Evolutionary conservation across 2,113 vertebrate species (phyloP), one percentile per base, ranked within the genome.

Genomic region (Polypterus senegalus): DNA sequence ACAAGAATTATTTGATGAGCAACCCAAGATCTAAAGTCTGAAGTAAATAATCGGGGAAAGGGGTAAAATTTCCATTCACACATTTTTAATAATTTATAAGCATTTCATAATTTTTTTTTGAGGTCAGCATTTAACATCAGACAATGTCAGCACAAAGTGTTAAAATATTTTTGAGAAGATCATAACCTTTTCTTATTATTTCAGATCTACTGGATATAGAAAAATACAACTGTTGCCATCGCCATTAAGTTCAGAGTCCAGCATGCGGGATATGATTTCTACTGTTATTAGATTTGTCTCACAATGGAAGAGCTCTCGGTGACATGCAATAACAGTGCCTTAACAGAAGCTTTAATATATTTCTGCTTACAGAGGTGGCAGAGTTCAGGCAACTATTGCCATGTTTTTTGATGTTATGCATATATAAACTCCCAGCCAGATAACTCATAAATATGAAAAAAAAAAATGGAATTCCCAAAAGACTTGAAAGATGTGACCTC

Each of bases 351-450:
- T 65, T 65, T 65, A 57, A 65, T 65, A 67, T 66, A 64, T 64
- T 66, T 63, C 54, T 68, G 64, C 64, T 71, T 65, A 65, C 63
- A 51, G 53, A 48, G n/a, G 60, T 64, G 56, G 56, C 60, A 59
- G 54, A 67, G 60, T 63, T 66, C 58, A 65, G 60, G 60, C 61
- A 62, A 49, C 65, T 60, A 62, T 43, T 62, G 65, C 58, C 65
- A 58, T 59, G 58, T 61, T 60, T 62, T 48, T 47, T 43, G 27
- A 63, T 63, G 60, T 66, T 65, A 68, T 64, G 49, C 46, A 65
- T 53, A 60, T 57, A 69, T 65, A 63, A 67, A 62, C 52, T 51
- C 57, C 49, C 55, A 56, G 59, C 60, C 60, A 49, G 43, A 58
- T 56, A 61, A 53, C 55, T 63, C 58, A 66, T 64, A 53, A 67